Conservation (phyloP, 2,797 vertebrate genomes). For the Melanotaenia pygmaea region DNA sequence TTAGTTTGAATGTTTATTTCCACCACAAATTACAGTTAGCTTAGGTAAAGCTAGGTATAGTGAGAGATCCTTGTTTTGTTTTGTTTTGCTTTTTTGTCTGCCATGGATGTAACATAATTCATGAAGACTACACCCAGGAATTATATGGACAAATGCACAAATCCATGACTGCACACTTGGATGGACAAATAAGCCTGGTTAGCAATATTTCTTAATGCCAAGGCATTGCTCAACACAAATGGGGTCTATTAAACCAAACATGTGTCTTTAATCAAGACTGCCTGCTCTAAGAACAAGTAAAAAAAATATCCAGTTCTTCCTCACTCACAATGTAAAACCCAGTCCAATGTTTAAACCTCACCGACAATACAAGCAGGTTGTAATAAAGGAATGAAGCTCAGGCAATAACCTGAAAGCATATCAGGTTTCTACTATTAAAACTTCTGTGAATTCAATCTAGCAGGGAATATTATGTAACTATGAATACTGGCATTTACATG, state of each 20-base stretch:
- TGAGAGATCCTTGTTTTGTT: not conserved
- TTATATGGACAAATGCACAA: slow-evolving; percentile 15
- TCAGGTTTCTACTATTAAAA: not conserved
- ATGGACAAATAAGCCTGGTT: slow-evolving; percentile 40
- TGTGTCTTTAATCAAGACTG: slow-evolving; percentile 81
- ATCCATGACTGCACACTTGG: slow-evolving; percentile 30
- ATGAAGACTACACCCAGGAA: not conserved
- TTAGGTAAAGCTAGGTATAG: not conserved
- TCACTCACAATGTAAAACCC: slow-evolving; percentile 30
- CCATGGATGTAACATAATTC: not conserved
- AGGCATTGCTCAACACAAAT: slow-evolving; percentile 77
- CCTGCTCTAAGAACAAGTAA: slow-evolving; percentile 56
- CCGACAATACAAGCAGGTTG: slow-evolving; percentile 33
- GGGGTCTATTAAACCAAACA: slow-evolving; percentile 73
- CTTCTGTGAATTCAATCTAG: not conserved
- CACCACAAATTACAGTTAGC: not conserved
- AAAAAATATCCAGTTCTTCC: slow-evolving; percentile 57
- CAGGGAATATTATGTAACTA: not conserved
- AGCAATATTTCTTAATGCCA: slow-evolving; percentile 53
- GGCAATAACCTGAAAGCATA: slow-evolving; percentile 19
- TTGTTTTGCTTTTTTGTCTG: not conserved
- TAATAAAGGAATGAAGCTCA: slow-evolving; percentile 30
- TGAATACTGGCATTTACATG: not conserved
- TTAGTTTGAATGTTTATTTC: not conserved
- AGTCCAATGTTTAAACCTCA: slow-evolving; percentile 16